Conservation (phyloP, 2,113 vertebrate species). For the Pseudopipra pipra region DNA sequence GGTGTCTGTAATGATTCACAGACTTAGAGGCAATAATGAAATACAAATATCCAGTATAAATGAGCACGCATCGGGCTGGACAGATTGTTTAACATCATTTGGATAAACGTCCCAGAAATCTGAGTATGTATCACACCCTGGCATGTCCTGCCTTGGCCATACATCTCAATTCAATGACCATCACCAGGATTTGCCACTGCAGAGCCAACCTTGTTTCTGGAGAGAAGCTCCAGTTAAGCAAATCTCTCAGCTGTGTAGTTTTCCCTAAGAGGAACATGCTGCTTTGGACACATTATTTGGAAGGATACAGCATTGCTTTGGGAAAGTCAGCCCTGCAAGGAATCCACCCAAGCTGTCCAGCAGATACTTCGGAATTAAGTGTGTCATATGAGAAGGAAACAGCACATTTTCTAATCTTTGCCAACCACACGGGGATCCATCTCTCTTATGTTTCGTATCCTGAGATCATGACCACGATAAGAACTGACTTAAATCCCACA, state of each 20-base stretch:
- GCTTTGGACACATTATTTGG: not conserved
- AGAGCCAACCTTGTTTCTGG: not conserved
- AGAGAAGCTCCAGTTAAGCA: not conserved
- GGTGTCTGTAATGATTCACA: rapidly evolving
- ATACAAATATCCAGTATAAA: not conserved
- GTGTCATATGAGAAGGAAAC: constrained; percentile 45
- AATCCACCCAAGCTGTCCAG: constrained; percentile 14
- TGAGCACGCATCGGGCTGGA: not conserved
- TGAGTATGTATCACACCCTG: not conserved
- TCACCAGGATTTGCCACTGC: not conserved
- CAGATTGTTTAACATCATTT: not conserved
- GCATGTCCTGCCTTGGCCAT: not conserved
- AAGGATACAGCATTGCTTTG: not conserved
- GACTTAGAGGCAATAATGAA: not conserved
- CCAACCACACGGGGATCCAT: not conserved
- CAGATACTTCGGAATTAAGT: constrained; percentile 35
- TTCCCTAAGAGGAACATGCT: not conserved
- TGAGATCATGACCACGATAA: not conserved
- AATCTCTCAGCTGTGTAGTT: not conserved
- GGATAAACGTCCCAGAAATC: not conserved
- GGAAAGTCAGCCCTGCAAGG: not conserved
- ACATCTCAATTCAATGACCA: not conserved
- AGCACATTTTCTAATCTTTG: constrained; percentile 12
- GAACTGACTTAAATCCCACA: constrained; percentile 31
- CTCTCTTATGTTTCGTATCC: not conserved